Conservation (phyloP, 2,888 invertebrate species). For the Heliconius sara region DNA sequence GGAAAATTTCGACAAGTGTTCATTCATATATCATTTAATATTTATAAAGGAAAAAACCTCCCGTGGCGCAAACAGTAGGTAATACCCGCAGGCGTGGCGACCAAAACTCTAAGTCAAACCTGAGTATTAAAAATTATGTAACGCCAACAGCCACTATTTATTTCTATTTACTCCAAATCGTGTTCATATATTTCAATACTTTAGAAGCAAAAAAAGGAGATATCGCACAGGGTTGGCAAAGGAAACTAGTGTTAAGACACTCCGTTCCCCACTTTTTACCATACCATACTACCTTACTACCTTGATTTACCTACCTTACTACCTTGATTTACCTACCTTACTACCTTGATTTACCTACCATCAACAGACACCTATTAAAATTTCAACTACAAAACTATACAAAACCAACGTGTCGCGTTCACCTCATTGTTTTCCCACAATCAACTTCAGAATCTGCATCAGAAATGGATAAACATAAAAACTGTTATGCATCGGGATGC, state of each 20-base stretch:
- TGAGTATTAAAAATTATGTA: neutral
- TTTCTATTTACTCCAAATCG: no score
- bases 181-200: no score
- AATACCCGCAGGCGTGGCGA: neutral
- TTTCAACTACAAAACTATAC: neutral
- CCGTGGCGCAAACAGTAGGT: neutral
- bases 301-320: no score
- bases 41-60: neutral
- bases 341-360: no score
- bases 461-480: constrained; percentile 41
- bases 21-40: neutral
- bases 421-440: constrained; percentile 35
- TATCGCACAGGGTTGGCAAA: no score
- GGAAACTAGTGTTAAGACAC: no score
- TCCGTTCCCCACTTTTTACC: no score
- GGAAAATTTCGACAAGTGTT: constrained; percentile 13
- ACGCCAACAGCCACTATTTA: neutral
- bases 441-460: constrained; percentile 39
- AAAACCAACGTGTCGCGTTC: neutral
- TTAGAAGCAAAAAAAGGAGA: no score
- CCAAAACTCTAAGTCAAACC: neutral
- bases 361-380: neutral
- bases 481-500: constrained; percentile 46
- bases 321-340: no score
- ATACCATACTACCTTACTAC: no score